Evolutionary conservation across 2,113 vertebrate species (phyloP).

Genomic region (Gymnarchus niloticus): DNA sequence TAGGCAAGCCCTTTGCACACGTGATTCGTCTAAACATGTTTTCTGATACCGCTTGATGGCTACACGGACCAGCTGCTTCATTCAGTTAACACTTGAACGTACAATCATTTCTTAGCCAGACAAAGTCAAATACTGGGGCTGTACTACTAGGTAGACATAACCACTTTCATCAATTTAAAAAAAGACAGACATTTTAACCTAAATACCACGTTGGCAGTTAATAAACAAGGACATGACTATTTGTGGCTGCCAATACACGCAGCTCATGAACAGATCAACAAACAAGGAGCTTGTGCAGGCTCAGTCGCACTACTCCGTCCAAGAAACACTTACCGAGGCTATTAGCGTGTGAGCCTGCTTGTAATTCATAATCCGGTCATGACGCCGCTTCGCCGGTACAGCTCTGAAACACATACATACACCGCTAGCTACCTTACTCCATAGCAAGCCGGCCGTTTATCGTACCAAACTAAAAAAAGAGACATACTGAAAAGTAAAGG

Average conservation of each 20-base stretch:
- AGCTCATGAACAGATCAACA: background rate
- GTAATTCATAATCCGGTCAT: background rate
- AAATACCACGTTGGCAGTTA: background rate
- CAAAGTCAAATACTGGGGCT: too few species aligned
- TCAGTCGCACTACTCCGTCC: background rate
- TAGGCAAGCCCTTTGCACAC: too few species aligned
- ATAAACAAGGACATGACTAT: slow-evolving; percentile 2
- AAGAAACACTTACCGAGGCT: background rate
- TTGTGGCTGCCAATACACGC: background rate
- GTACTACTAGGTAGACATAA: background rate
- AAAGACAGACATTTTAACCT: background rate
- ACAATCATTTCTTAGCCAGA: too few species aligned
- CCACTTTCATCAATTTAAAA: background rate
- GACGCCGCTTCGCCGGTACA: background rate
- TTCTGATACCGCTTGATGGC: too few species aligned
- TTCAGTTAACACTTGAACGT: too few species aligned
- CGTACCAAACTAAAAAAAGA: background rate
- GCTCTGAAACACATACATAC: background rate
- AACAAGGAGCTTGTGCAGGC: background rate
- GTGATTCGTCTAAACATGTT: too few species aligned
- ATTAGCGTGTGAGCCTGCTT: background rate
- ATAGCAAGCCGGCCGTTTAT: background rate
- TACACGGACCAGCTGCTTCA: too few species aligned
- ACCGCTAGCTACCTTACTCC: background rate
- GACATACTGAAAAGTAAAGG: background rate